Conservation (phyloP, 2,888 invertebrate genomes). For the Drosophila conformis region DNA sequence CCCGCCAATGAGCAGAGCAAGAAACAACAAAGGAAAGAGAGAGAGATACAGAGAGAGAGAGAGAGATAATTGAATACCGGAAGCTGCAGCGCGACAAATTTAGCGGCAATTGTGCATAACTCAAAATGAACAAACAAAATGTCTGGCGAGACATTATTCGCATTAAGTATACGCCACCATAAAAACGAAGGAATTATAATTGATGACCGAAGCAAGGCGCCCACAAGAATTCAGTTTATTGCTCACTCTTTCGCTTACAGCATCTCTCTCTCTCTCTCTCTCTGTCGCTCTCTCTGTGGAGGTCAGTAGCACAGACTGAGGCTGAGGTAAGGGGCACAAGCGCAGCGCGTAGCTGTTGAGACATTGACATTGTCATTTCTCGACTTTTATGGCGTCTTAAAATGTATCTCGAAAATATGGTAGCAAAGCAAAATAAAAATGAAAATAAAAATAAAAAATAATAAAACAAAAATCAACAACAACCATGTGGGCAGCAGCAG, state of each 20-base stretch:
- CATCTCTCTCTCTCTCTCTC: not conserved
- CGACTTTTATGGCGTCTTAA: constrained; percentile 80
- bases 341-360: constrained; percentile 40
- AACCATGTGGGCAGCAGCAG: constrained; percentile 52
- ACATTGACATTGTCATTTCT: constrained; percentile 78
- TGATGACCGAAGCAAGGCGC: constrained; percentile 51
- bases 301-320: constrained; percentile 72
- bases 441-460: not conserved
- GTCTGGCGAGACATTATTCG: constrained; percentile 41
- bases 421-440: constrained; percentile 19
- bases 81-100: constrained; percentile 71
- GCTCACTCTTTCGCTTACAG: constrained; percentile 3
- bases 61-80: constrained; percentile 57
- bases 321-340: constrained; percentile 14
- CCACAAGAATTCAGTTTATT: constrained; percentile 21
- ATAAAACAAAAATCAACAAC: not conserved
- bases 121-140: constrained; percentile 48
- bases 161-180: constrained; percentile 73
- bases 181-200: constrained; percentile 66
- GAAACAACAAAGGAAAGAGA: not conserved
- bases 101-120: constrained; percentile 71
- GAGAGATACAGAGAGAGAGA: not conserved
- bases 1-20: constrained; percentile 9
- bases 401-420: constrained; percentile 67
- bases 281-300: constrained; percentile 40